These are phyloP conservation scores for Trypoxylus dichotomus DNA, from an alignment of 1,140 invertebrate genomes.

Conservation along the genomic window DNA sequence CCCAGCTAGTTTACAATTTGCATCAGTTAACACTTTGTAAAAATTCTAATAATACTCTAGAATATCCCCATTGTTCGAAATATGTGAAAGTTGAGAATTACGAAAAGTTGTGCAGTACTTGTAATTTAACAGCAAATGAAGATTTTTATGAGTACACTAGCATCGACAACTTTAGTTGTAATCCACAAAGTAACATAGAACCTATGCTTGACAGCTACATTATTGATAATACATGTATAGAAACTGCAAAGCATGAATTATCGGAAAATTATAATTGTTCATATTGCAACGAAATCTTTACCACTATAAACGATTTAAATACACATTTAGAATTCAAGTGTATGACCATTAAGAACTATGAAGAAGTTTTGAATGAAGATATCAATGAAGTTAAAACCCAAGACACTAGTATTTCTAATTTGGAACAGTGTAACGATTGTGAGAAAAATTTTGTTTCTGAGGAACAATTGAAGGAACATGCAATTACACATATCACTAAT, in stretches of 20 bases:
- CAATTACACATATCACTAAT: not conserved
- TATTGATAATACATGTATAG: constrained; percentile 2
- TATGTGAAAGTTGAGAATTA: constrained; percentile 30
- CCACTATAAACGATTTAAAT: not conserved
- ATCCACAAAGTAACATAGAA: constrained; percentile 4
- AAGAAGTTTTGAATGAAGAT: not conserved
- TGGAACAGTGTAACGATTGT: not conserved
- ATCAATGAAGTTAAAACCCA: not conserved
- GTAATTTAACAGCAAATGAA: not conserved
- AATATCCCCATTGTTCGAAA: constrained; percentile 28
- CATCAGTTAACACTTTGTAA: constrained; percentile 33
- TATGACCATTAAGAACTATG: not conserved
- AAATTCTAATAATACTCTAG: constrained; percentile 13
- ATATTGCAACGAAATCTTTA: constrained; percentile 10
- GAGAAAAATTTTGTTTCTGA: constrained; percentile 1
- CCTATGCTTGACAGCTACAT: constrained; percentile 12
- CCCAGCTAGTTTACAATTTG: constrained; percentile 27
- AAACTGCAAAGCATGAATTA: not conserved
- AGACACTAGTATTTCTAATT: not conserved
- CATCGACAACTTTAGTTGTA: constrained; percentile 2
- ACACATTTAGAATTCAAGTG: constrained; percentile 27
- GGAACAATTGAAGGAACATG: constrained; percentile 22
- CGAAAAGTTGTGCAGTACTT: constrained; percentile 18
- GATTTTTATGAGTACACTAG: constrained; percentile 5
- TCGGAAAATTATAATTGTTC: not conserved